Conservation (phyloP, 2,888 invertebrate species). For the Odontothrips loti region DNA sequence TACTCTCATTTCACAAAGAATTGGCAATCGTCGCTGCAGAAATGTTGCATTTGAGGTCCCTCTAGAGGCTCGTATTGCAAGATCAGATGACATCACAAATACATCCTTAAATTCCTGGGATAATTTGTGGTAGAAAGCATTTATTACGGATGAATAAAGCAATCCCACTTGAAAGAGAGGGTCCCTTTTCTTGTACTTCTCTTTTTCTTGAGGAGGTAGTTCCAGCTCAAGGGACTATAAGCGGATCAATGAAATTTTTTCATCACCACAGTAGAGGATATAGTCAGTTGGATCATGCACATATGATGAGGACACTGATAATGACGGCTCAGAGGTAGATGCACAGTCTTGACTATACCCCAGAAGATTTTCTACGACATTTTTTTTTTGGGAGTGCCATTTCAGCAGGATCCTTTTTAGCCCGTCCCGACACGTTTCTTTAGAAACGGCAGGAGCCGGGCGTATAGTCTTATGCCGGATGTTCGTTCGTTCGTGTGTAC, state of each 20-base stretch:
- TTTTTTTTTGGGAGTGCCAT: not conserved
- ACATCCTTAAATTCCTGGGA: not conserved
- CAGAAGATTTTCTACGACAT: not conserved
- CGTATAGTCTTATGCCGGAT: no score
- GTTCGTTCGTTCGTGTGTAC: no score
- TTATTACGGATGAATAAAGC: not conserved
- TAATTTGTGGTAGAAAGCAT: not conserved
- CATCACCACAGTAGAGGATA: not conserved
- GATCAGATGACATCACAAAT: not conserved
- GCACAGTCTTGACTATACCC: not conserved
- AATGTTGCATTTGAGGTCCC: not conserved
- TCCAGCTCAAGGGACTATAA: not conserved
- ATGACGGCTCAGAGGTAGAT: not conserved
- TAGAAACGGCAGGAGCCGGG: no score
- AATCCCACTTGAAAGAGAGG: not conserved
- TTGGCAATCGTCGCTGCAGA: not conserved
- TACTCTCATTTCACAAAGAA: not conserved
- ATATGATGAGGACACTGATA: no score
- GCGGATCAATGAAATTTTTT: not conserved
- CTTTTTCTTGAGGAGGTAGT: not conserved
- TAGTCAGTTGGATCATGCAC: not conserved
- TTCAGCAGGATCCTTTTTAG: conserved; percentile 5
- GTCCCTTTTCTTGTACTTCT: not conserved
- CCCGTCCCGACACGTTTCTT: no score
- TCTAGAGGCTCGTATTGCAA: not conserved